Evolutionary conservation across 2,888 invertebrate genomes (phyloP), one percentile per base, ranked within the genome.

Genomic region (Drosophila paucipuncta): DNA sequence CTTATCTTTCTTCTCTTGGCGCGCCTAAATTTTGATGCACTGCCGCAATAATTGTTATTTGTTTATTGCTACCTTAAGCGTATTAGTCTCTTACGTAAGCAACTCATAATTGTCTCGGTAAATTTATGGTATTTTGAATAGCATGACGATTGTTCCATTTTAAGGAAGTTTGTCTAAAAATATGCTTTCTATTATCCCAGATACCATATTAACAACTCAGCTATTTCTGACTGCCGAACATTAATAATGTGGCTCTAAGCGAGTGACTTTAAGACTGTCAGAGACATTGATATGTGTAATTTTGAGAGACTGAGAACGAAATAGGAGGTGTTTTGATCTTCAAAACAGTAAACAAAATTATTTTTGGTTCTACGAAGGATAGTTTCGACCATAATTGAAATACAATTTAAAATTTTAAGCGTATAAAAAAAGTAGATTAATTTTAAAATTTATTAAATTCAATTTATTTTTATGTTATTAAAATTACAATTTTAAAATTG

Each of bases 21-120:
- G 49, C 57, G 59, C 61, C 66, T 82, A 82, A 65, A 71, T 78
- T 71, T 78, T 75, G 71, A 80, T 81, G 73, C 75, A 81, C 66
- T 76, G 68, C 55, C 53, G 39, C 70, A 53, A 68, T 79, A 84
- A 82, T 79, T 76, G 82, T 71, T 74, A 75, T 70, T 76, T 70
- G 74, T 75, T 82, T 74, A 76, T 81, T 39, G 58, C 60, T 58
- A 55, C 58, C 54, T 57, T 22, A 43, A 18, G 31, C 49, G 55
- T 63, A 67, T 76, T 71, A 71, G 49, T 62, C 67, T 68, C 55
- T 65, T 60, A 59, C 54, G 57, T 41, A 25, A 64, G 53, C 68
- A 59, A 57, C 60, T 61, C 35, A 50, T 60, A 72, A 80, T 63
- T 68, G 72, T 68, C 58, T 33, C 0, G 4, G 18, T 5, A n/a